Percentiles rank a stretch among this genome's conserved stretches.
phyloP scores from a whole-genome alignment of 2,888 invertebrate genomes.

The Nipponacmea schrenckii region DNA sequence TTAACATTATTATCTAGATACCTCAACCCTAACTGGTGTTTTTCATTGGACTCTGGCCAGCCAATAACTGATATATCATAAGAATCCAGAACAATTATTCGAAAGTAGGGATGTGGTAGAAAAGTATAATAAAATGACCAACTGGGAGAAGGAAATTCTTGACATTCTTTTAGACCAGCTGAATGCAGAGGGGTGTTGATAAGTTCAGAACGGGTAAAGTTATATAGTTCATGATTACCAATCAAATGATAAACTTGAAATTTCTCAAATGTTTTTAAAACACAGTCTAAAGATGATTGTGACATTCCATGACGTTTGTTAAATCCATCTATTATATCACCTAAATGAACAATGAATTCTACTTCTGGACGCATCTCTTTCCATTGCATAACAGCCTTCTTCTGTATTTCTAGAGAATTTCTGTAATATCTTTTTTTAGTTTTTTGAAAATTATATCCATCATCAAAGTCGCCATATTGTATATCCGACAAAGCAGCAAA shows the following conservation, averaged over 20 bases:
- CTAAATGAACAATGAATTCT: slow-evolving; percentile 65
- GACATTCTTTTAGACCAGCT: slow-evolving; percentile 27
- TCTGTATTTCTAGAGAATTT: slow-evolving; percentile 56
- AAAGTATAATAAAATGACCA: slow-evolving; percentile 58
- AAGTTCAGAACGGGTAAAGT: slow-evolving; percentile 58
- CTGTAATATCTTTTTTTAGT: slow-evolving; percentile 63
- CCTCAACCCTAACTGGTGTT: slow-evolving; percentile 48
- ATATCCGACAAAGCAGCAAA: slow-evolving; percentile 68
- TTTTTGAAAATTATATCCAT: slow-evolving; percentile 59
- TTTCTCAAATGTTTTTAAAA: slow-evolving; percentile 48
- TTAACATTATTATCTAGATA: slow-evolving; percentile 56
- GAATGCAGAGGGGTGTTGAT: slow-evolving; percentile 42
- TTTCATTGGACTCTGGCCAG: slow-evolving; percentile 36
- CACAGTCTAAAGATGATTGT: slow-evolving; percentile 46
- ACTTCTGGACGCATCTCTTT: slow-evolving; percentile 35
- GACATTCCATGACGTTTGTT: slow-evolving; percentile 49
- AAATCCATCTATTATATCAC: slow-evolving; percentile 67
- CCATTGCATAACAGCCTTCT: slow-evolving; percentile 60
- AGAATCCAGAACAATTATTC: slow-evolving; percentile 62
- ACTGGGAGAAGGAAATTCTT: slow-evolving; percentile 15
- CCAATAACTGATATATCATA: slow-evolving; percentile 66
- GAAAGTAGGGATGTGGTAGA: slow-evolving; percentile 48
- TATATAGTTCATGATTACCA: slow-evolving; percentile 69
- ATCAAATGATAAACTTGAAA: slow-evolving; percentile 58
- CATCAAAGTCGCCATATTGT: slow-evolving; percentile 67